A percentile compares a stretch with the other conserved stretches of the same genome.
These are phyloP conservation scores for Myodes glareolus DNA, from an alignment of 2,113 vertebrate genomes.

Conservation along the genomic window DNA sequence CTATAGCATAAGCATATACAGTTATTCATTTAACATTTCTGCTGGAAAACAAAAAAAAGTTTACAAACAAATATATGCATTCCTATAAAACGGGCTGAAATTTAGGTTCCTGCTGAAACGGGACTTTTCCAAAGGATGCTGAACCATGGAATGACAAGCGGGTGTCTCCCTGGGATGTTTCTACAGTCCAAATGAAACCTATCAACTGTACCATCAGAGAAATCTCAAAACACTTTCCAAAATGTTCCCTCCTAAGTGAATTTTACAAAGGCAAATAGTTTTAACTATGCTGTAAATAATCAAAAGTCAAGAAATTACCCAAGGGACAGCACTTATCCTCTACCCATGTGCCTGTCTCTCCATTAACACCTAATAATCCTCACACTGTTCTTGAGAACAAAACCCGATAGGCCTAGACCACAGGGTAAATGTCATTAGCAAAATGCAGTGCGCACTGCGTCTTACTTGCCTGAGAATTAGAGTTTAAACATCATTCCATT, in stretches of 20 bases:
- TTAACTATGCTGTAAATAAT: not conserved
- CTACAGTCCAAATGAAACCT: constrained; percentile 5
- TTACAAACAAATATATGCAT: not conserved
- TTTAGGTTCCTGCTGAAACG: not conserved
- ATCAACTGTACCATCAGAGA: not conserved
- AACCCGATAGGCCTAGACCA: not conserved
- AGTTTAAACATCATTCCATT: constrained; percentile 35
- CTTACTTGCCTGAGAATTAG: constrained; percentile 46
- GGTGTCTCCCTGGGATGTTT: not conserved
- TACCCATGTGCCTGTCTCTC: not conserved
- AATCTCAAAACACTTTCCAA: constrained; percentile 20
- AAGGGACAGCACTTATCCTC: not conserved
- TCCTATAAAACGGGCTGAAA: constrained; percentile 18
- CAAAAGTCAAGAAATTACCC: constrained; percentile 8
- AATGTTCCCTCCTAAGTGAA: constrained; percentile 9
- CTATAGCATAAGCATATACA: not conserved
- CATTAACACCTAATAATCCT: not conserved
- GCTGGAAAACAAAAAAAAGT: not conserved
- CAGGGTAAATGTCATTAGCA: constrained; percentile 49
- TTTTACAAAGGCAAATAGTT: constrained; percentile 24
- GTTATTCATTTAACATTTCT: not conserved
- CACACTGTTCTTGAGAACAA: not conserved
- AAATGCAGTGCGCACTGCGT: constrained; percentile 7
- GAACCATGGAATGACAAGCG: not conserved
- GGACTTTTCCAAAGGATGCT: not conserved